These are phyloP conservation scores for Neoseiulus cucumeris DNA, from an alignment of 1,140 invertebrate species.

Conservation along the genomic window DNA sequence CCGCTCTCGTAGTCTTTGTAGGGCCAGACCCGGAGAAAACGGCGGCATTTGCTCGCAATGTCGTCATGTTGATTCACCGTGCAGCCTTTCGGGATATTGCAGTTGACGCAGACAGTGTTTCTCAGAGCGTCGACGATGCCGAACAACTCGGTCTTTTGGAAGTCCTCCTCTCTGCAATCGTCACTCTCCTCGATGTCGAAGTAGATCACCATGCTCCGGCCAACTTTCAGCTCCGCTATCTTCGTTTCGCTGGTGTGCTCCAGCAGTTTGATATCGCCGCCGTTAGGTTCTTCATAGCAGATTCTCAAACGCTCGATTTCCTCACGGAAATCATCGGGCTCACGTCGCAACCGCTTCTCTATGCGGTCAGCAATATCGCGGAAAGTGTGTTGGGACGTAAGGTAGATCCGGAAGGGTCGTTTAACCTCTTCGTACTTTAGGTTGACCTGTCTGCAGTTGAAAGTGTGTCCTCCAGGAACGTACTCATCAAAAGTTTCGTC, in stretches of 20 bases:
- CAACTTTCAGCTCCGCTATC: neutral
- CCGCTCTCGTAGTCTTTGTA: conserved; percentile 20
- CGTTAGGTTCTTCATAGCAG: neutral
- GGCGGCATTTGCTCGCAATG: conserved; percentile 13
- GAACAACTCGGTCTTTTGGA: neutral
- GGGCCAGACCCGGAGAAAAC: conserved; percentile 25
- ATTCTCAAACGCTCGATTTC: neutral
- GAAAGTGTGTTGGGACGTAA: neutral
- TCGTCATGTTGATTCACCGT: conserved; percentile 19
- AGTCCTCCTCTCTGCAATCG: neutral
- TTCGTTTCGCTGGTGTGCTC: neutral
- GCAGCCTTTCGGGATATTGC: conserved; percentile 9
- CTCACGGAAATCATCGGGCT: neutral
- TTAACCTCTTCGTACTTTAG: conserved; percentile 8
- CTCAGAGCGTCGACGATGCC: conserved; percentile 10
- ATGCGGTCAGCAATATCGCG: neutral
- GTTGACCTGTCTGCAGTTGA: neutral
- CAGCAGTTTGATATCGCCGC: neutral
- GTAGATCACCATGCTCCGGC: conserved; percentile 4
- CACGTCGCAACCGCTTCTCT: neutral
- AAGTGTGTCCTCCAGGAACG: conserved; percentile 33
- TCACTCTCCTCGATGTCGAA: conserved; percentile 1
- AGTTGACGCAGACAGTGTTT: neutral
- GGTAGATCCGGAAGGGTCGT: neutral
- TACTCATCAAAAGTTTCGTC: conserved; percentile 44